phyloP scores from a whole-genome alignment of 2,113 vertebrate species.

The Neolamprologus sp. region DNA sequence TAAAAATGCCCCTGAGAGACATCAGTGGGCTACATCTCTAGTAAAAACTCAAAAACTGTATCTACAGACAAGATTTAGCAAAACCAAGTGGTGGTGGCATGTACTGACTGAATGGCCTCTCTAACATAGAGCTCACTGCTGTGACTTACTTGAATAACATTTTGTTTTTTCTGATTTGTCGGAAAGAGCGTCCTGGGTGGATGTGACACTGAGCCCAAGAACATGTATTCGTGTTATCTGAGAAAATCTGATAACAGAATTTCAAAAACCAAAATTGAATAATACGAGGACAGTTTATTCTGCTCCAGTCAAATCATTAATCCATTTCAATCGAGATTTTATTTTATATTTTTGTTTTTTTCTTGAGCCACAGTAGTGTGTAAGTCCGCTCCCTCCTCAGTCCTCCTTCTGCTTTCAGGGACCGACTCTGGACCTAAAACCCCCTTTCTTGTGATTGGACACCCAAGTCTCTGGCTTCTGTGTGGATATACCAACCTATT shows the following conservation, averaged over 20 bases:
- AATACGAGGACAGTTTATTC: neutral
- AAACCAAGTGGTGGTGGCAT: slow-evolving; percentile 47
- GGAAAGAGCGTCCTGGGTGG: slow-evolving; percentile 19
- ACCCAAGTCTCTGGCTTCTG: slow-evolving; percentile 36
- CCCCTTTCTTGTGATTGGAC: slow-evolving; percentile 39
- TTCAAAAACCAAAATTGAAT: neutral
- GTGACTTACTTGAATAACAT: slow-evolving; percentile 81
- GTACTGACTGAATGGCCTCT: slow-evolving; percentile 54
- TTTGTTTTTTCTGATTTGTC: slow-evolving; percentile 60
- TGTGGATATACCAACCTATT: slow-evolving; percentile 13
- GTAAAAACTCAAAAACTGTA: neutral
- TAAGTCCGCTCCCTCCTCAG: neutral
- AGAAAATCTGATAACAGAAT: neutral
- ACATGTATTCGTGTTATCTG: neutral
- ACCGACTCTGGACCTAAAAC: slow-evolving; percentile 4
- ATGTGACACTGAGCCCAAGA: slow-evolving; percentile 4
- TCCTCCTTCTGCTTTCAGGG: slow-evolving; percentile 62
- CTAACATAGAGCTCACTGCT: slow-evolving; percentile 86
- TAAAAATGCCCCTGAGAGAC: neutral
- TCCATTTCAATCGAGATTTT: neutral
- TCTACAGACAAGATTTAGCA: neutral
- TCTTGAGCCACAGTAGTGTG: neutral
- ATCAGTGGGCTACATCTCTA: neutral
- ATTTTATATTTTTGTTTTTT: neutral
- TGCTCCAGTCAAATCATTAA: neutral